Evolutionary conservation across 2,888 invertebrate species (phyloP), one percentile per base, ranked within the genome.

Genomic region (Protodeltote pygarga): DNA sequence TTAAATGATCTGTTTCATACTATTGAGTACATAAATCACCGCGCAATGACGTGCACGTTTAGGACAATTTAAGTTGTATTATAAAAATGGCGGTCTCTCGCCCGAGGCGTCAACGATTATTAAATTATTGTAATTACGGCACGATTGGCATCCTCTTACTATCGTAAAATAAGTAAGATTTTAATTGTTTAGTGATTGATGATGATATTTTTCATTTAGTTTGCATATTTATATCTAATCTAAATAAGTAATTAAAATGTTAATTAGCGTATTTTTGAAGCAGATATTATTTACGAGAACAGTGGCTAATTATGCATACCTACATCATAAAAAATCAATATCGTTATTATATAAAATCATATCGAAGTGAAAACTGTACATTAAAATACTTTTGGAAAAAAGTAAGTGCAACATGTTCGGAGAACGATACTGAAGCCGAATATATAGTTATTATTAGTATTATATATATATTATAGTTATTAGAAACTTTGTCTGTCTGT

Each of bases 151-250:
- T 16, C 9, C 23, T 21, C 13, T 17, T 6, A 21, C n/a, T 16
- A 10, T 20, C 33, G 27, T 14, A 16, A 29, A 34, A 28, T 25
- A 25, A 2, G 32, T 27, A 11, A 0, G 4, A 39, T 49, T 32
- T 27, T 53, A 45, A 60, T 54, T 37, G 20, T 44, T 48, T 21
- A 11, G 17, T 63, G 49, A 63, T 63, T 60, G 23, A 54, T 65
- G 33, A 27, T 25, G 14, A 28, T 49, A 34, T 41, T 41, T 44
- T 24, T 23, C 9, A 31, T 48, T 40, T 20, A 29, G 50, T 31
- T 44, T 58, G 28, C 21, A 39, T 39, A 9, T 10, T 29, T 23
- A 20, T 9, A 9, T 11, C 9, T 15, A 41, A 29, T 24, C n/a
- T 4, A 32, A 52, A 28, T 19, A n/a, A 14, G n/a, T 25, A 19